phyloP scores from a whole-genome alignment of 1,140 invertebrate genomes.

The Physella acuta region DNA sequence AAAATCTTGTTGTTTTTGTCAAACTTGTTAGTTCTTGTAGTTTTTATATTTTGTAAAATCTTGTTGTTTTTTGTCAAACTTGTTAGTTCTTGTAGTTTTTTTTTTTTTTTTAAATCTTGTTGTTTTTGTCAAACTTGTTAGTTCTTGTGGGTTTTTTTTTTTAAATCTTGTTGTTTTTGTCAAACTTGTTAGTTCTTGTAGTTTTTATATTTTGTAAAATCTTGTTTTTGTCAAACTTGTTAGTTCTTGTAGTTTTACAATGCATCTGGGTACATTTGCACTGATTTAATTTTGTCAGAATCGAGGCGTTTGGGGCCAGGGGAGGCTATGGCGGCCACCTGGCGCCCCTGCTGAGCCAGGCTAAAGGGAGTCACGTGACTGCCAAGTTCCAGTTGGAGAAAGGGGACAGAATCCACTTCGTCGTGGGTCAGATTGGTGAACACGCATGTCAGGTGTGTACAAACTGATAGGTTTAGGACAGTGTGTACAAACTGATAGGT shows the following conservation, averaged over 20 bases:
- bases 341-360: background rate
- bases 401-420: background rate
- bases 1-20: no score
- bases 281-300: background rate
- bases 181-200: background rate
- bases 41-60: no score
- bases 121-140: background rate
- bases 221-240: no score
- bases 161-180: background rate
- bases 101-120: no score
- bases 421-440: conserved; percentile 25
- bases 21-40: no score
- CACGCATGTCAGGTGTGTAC: conserved; percentile 1
- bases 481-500: conserved; percentile 40
- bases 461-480: conserved; percentile 32
- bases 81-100: no score
- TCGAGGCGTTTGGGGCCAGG: background rate
- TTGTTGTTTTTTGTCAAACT: no score
- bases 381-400: background rate
- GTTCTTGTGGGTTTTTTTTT: background rate
- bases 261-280: no score
- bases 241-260: background rate
- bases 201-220: no score
- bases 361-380: background rate
- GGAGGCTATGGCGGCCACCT: background rate